A percentile compares a stretch with the other conserved stretches of the same genome.
Conservation (phyloP, 2,113 vertebrate genomes). For the Rhea americana region DNA sequence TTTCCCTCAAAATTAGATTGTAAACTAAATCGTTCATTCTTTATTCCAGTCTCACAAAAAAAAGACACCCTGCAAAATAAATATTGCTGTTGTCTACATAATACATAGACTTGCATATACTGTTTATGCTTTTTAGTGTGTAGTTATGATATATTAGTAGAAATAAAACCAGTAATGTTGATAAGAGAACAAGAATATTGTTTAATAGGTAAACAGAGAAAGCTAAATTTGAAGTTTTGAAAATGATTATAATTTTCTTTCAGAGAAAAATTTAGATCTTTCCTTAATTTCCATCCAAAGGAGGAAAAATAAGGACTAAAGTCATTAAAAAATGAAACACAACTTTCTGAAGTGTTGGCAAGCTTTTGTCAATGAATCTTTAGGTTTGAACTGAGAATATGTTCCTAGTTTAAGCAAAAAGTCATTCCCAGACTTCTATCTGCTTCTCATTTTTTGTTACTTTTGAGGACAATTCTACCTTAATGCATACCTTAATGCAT, state of each 20-base stretch:
- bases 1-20: constrained; percentile 69
- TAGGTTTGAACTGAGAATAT: neutral
- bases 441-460: neutral
- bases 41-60: constrained; percentile 30
- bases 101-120: neutral
- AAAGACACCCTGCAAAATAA: neutral
- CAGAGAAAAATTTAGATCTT: neutral
- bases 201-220: neutral
- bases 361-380: neutral
- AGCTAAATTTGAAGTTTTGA: neutral
- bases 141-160: neutral
- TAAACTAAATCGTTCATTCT: constrained; percentile 46
- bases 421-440: neutral
- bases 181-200: neutral
- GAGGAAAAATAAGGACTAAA: neutral
- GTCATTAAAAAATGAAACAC: neutral
- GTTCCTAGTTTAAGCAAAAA: neutral
- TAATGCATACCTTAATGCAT: neutral
- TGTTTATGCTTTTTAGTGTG: neutral
- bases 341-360: neutral
- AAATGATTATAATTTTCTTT: neutral
- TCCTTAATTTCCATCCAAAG: neutral
- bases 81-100: neutral
- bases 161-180: constrained; percentile 7
- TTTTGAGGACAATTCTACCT: neutral